Evolutionary conservation across 1,140 invertebrate genomes (phyloP).

Genomic region (Sinonovacula constricta): DNA sequence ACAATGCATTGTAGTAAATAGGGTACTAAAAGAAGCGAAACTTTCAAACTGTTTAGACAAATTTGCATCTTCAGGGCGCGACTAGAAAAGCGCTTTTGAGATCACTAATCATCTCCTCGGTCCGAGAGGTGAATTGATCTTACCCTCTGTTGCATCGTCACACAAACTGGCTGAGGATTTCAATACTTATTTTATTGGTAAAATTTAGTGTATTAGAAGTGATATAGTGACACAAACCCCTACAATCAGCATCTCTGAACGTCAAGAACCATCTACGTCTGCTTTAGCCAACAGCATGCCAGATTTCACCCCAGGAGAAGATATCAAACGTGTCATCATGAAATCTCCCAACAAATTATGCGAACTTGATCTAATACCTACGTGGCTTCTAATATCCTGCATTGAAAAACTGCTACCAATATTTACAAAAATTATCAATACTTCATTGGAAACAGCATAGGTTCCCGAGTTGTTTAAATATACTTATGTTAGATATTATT

Average conservation of each 20-base stretch:
- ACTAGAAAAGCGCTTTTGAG: neutral
- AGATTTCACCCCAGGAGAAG: neutral
- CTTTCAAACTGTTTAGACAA: neutral
- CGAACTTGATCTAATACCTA: constrained; percentile 35
- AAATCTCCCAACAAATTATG: constrained; percentile 9
- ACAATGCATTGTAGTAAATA: neutral
- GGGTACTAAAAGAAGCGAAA: neutral
- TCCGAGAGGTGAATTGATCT: neutral
- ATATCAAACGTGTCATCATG: neutral
- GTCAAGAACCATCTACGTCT: neutral
- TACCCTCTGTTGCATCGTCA: neutral
- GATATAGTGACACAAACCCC: neutral
- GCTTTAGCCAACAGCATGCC: neutral
- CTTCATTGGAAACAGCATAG: constrained; percentile 17
- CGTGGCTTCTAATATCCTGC: constrained; percentile 32
- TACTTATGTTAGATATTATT: constrained; percentile 17
- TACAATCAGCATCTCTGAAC: neutral
- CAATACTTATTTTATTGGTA: neutral
- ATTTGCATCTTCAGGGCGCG: neutral
- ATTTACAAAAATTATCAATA: constrained; percentile 14
- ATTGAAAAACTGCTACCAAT: constrained; percentile 30
- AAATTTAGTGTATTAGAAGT: neutral
- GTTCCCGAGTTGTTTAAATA: constrained; percentile 32
- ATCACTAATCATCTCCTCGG: constrained; percentile 7
- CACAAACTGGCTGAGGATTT: neutral